phyloP scores from a whole-genome alignment of 2,113 vertebrate species.

The Clarias batrachus region DNA sequence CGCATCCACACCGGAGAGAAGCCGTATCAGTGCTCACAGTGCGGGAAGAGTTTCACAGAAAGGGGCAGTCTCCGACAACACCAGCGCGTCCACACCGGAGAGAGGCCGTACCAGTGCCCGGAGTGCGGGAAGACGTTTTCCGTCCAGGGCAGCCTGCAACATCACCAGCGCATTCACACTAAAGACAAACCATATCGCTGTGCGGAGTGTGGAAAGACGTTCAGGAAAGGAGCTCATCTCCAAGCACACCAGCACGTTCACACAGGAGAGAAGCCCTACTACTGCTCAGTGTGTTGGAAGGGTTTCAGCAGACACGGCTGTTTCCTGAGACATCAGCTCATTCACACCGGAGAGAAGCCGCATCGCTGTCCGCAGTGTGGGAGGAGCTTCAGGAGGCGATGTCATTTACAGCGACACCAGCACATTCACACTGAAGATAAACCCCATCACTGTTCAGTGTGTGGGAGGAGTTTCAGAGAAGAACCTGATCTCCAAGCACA shows the following conservation, averaged over 20 bases:
- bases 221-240: not conserved
- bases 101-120: not conserved
- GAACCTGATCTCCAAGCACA: not conserved
- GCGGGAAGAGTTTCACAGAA: not conserved
- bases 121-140: not conserved
- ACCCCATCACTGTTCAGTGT: not conserved
- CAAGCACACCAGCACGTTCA: not conserved
- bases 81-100: not conserved
- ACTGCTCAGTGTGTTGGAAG: not conserved
- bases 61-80: not conserved
- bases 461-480: not conserved
- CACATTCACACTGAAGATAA: not conserved
- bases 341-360: conserved; percentile 4
- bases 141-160: not conserved
- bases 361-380: not conserved
- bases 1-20: conserved; percentile 1
- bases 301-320: not conserved
- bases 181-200: not conserved
- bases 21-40: not conserved
- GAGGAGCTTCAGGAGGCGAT: not conserved
- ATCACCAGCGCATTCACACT: conserved; percentile 1
- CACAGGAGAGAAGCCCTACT: not conserved
- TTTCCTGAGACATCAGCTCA: not conserved
- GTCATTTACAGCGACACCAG: conserved; percentile 1
- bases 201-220: not conserved